Conservation (phyloP, 2,797 vertebrate species). For the Falco biarmicus region DNA sequence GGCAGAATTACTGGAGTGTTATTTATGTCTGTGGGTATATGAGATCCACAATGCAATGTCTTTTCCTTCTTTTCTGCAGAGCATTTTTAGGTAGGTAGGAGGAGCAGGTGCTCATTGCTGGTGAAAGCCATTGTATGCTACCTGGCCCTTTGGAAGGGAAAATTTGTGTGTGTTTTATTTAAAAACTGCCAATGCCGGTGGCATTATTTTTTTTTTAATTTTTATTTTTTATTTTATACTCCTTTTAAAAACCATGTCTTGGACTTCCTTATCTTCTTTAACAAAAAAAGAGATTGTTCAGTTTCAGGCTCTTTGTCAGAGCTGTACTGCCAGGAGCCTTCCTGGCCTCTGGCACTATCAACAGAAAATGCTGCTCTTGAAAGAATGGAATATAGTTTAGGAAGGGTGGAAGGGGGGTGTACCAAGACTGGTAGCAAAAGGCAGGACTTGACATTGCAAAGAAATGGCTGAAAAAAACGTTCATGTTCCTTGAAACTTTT, state of each 20-base stretch:
- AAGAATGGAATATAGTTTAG: neutral
- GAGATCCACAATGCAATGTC: neutral
- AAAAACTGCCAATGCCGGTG: neutral
- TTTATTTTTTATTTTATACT: neutral
- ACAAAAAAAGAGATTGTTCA: neutral
- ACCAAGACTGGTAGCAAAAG: neutral
- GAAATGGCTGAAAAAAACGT: neutral
- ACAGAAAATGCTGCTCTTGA: conserved; percentile 21
- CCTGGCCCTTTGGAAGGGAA: neutral
- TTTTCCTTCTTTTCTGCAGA: neutral
- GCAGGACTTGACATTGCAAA: neutral
- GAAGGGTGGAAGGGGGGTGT: neutral
- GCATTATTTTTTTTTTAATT: neutral
- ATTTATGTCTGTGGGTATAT: neutral
- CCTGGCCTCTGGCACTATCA: conserved; percentile 43
- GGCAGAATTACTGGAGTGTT: neutral
- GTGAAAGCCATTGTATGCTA: neutral
- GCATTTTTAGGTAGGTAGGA: neutral
- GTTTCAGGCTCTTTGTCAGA: neutral
- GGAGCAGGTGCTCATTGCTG: neutral
- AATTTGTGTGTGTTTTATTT: neutral
- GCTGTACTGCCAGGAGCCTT: conserved; percentile 17
- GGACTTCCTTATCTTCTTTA: neutral
- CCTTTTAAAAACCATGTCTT: neutral
- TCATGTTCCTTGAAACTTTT: neutral